Conservation (phyloP, 2,888 invertebrate genomes). For the Napeogenes sylphis region DNA sequence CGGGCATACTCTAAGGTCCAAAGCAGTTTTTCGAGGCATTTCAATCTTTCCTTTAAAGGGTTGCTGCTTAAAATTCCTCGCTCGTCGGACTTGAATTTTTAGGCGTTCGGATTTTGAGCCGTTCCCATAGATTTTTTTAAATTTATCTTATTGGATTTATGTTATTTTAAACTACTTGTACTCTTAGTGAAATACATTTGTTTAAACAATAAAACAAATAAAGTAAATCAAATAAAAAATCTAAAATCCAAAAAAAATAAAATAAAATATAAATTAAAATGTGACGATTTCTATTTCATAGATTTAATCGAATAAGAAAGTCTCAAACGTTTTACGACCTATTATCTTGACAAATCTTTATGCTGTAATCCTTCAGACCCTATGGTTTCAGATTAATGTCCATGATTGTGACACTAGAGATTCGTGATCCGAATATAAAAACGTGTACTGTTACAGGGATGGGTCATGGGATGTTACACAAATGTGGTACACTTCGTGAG, state of each 20-base stretch:
- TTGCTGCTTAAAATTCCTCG: conserved; percentile 70
- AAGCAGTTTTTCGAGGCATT: conserved; percentile 19
- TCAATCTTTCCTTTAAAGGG: conserved; percentile 54
- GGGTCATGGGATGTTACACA: conserved; percentile 28
- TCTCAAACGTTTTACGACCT: not conserved
- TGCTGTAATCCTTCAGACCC: conserved; percentile 35
- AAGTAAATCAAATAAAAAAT: too few relatives aligned
- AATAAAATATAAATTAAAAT: not conserved
- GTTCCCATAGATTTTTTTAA: conserved; percentile 61
- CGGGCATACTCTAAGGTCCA: conserved; percentile 8
- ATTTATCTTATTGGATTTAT: conserved; percentile 36
- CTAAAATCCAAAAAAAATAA: not conserved
- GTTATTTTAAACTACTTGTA: conserved; percentile 17
- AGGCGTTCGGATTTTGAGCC: conserved; percentile 57
- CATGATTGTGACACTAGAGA: conserved; percentile 39
- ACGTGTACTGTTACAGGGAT: conserved; percentile 31
- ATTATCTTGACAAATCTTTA: conserved; percentile 27
- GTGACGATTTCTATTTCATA: conserved; percentile 6
- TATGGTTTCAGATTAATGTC: conserved; percentile 41
- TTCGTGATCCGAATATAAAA: conserved; percentile 38
- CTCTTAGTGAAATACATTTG: not conserved
- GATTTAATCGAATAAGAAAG: conserved; percentile 5
- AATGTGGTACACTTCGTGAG: conserved; percentile 25
- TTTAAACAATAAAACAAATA: too few relatives aligned
- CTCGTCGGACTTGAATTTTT: conserved; percentile 67